Base-by-base conservation (phyloP, 2,113 vertebrate genomes). In the Toxotes chatareus region DNA sequence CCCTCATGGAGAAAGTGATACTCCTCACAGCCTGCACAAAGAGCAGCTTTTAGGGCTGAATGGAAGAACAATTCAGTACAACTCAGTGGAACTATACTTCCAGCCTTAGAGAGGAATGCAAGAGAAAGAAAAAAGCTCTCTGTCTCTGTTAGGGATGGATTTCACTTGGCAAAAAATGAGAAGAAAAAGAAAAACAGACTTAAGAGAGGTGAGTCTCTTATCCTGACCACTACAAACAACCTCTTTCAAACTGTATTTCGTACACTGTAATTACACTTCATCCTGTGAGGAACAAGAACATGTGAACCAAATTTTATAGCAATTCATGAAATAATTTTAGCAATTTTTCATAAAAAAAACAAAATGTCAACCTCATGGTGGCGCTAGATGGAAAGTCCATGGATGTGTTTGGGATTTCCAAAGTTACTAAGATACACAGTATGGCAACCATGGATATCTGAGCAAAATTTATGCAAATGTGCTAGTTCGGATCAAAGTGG, bases 1-100 rank as follows among this genome's bases (percentile, higher is more conserved):
- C 94, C 94, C 11, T 95, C 44, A 0, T 96, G 92, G 60, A 97
- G 93, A 44, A 96, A 93, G 89, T 95, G 95, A 11, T 88, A 61
- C 0, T 95, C 93, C 65, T 94, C 73, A 68, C 98, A 99, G 55
- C 92, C 97, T 99, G 42, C 55, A 70, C 14, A 86, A 16, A 51
- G 80, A 68, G 64, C 34, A 19, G 36, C 57, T 71, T 40, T 78
- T 14, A 79, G 32, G 11, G 27, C 27, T 42, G 60, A 44, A 38
- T 73, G 53, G 57, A 51, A 49, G 32, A 46, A 69, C 32, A 69
- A 44, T 32, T 62, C 21, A 66, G 53, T 14, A 60, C 34, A 51
- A 60, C 3, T 34, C 3, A 59, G 40, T 44, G 21, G 53, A 76
- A 75, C 57, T 19, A 63, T 10, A 46, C 23, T 9, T 16, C 10